Base-by-base conservation (phyloP, 2,888 invertebrate genomes). In the Brenthis hecate region DNA sequence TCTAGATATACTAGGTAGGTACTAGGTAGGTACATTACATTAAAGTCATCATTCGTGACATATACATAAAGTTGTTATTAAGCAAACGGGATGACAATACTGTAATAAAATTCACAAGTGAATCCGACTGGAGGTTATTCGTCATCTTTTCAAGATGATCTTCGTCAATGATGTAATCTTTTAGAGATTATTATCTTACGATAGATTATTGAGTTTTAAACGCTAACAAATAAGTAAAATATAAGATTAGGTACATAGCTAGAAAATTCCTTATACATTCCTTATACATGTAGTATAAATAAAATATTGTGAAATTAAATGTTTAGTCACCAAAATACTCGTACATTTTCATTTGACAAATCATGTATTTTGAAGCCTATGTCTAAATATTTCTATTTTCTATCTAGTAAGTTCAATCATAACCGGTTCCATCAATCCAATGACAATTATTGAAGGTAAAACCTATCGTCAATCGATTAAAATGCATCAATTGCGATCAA, bases 61-160 rank as follows among this genome's bases (percentile, higher is more conserved):
- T 81, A 80, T 81, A 77, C 72, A 74, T 74, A 69, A 72, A 73
- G 76, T 78, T 71, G 74, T 78, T 78, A 81, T 82, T 79, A 83
- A 79, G 74, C 76, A 76, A 80, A 63, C 75, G 69, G 70, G 71
- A 69, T 51, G 60, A 81, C 85, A 81, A 81, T 80, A 73, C 75
- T 73, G 74, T 73, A 80, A 81, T 82, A 81, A 81, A 81, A 75
- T 74, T 68, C 69, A 69, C 75, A 75, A 75, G 73, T 71, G 75
- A 74, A 77, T 72, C 73, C 73, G 78, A 74, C 75, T 74, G 78
- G 78, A 76, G 77, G 76, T 76, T 75, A 66, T 71, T 63, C 74
- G 73, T 82, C 77, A 81, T 81, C 78, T 81, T 78, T 78, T 78
- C 70, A 74, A 47, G 61, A 66, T 61, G 56, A 61, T 75, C 70